These are phyloP conservation scores for Andrena bicolor DNA, from an alignment of 2,888 invertebrate species.

Conservation along the genomic window DNA sequence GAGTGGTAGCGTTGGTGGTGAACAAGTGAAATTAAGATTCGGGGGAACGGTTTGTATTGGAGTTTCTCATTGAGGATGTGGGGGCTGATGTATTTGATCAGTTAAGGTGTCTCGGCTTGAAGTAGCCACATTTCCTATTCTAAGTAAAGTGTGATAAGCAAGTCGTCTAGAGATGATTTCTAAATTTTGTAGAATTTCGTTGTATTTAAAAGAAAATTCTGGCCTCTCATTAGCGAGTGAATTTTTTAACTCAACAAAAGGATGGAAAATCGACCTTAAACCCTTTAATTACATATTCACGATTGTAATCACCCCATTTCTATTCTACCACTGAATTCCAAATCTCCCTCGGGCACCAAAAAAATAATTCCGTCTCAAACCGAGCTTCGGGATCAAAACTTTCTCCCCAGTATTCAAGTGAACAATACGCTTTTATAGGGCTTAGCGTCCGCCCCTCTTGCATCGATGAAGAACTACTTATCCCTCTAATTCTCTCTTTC, in stretches of 20 bases:
- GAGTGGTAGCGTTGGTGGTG: no score
- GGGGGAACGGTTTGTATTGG: no score
- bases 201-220: no score
- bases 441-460: not conserved
- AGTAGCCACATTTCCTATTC: no score
- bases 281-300: not conserved
- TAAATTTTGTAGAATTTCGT: no score
- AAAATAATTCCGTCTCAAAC: conserved; percentile 36
- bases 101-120: no score
- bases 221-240: not conserved
- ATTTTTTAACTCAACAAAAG: not conserved
- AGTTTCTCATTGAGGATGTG: no score
- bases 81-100: no score
- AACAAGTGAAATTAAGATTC: no score
- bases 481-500: not conserved
- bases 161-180: no score
- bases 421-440: conserved; percentile 2
- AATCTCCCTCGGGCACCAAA: not conserved
- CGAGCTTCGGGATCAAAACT: conserved; percentile 21
- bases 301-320: not conserved
- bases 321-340: not conserved
- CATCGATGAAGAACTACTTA: conserved; percentile 4
- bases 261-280: not conserved
- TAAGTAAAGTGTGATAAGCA: no score
- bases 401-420: not conserved